Conservation (phyloP, 1,140 invertebrate genomes). For the Schlechtendalia chinensis region DNA sequence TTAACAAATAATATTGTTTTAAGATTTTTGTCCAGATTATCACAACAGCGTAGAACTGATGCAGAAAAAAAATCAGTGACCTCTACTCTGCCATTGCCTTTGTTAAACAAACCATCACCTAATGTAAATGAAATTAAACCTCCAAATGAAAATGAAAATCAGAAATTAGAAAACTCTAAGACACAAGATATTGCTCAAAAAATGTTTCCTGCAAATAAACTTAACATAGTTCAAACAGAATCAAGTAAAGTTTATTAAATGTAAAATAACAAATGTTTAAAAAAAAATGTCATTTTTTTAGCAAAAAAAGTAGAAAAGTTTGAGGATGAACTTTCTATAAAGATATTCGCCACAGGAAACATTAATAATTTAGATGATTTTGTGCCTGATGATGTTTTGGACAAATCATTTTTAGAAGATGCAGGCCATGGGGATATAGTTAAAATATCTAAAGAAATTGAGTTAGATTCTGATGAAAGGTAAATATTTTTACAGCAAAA, state of each 20-base stretch:
- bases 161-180: background rate
- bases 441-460: conserved; percentile 54
- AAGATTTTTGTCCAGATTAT: conserved; percentile 71
- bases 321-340: background rate
- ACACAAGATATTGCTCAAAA: conserved; percentile 41
- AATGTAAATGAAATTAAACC: conserved; percentile 7
- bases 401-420: conserved; percentile 81
- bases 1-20: conserved; percentile 41
- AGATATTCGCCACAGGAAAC: background rate
- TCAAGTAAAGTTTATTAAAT: conserved; percentile 12
- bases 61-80: conserved; percentile 60
- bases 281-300: background rate
- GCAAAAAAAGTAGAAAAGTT: background rate
- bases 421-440: conserved; percentile 57
- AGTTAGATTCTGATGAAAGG: conserved; percentile 65
- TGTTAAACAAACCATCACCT: conserved; percentile 43
- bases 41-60: conserved; percentile 68
- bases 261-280: background rate
- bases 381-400: conserved; percentile 76
- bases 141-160: conserved; percentile 15
- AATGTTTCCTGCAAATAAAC: conserved; percentile 41
- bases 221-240: background rate
- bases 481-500: background rate
- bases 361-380: conserved; percentile 78
- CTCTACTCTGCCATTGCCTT: conserved; percentile 35